Evolutionary conservation across 2,113 vertebrate genomes (phyloP), one percentile per base, ranked within the genome.

Genomic region (Myanophis thanlyinensis): DNA sequence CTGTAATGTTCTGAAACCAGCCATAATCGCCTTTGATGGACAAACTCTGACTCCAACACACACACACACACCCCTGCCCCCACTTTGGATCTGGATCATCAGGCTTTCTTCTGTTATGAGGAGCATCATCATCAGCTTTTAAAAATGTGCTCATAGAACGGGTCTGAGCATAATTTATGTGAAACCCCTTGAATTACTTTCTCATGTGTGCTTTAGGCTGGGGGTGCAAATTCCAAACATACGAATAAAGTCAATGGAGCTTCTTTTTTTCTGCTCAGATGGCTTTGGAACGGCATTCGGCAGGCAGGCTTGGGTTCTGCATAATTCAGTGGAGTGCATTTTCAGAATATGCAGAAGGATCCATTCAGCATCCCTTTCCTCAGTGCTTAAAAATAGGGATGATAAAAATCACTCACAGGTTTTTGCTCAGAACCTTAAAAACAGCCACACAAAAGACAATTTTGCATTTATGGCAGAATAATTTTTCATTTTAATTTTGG

Each of bases 1-100:
- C 94, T 93, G 25, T 93, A 94, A 94, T 92, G 90, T 93, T 96
- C 90, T 95, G 40, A 95, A 96, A 89, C 46, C 95, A 95, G 35
- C 4, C 53, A 73, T 92, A 95, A 93, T 91, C 46, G 87, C 88
- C 73, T 96, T 94, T 67, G 85, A 54, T 88, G 94, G 87, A 89
- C 56, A 48, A 94, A 94, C 95, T 62, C 27, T 95, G 90, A 94
- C 85, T 95, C 94, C 94, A 35, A 90, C n/a, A n/a, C n/a, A n/a
- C n/a, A n/a, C n/a, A n/a, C n/a, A n/a, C n/a, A n/a, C n/a, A n/a
- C 89, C 94, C 94, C n/a, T n/a, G n/a, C 90, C 89, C n/a, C 30
- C 91, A 73, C 52, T 85, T 92, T 62, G 0, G 0, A 0, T 94
- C 89, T 1, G 0, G 8, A 93, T 49, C 73, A 67, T 22, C n/a